A percentile compares a stretch with the other conserved stretches of the same genome.
Conservation (phyloP, 2,888 invertebrate genomes). For the Beris morrisii region DNA sequence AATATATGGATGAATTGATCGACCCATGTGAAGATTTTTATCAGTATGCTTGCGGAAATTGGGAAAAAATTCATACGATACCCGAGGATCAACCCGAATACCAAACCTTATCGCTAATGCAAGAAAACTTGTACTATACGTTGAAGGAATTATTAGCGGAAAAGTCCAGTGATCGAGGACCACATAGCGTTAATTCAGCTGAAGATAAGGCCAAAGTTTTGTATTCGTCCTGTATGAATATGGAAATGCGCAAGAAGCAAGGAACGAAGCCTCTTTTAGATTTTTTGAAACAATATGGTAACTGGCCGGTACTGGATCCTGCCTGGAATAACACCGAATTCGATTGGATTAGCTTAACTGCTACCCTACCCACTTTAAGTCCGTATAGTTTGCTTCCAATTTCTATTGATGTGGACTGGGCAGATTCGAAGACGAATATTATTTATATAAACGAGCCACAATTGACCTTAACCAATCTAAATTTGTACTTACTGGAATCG, state of each 20-base stretch:
- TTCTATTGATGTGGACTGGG: constrained; percentile 85
- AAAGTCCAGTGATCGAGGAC: neutral
- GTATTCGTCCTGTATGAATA: constrained; percentile 81
- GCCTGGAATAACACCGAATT: constrained; percentile 65
- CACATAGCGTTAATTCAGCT: neutral
- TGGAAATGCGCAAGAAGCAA: constrained; percentile 68
- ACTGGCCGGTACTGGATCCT: constrained; percentile 75
- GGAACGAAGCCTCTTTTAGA: constrained; percentile 68
- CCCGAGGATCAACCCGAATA: constrained; percentile 81
- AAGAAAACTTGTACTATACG: constrained; percentile 71
- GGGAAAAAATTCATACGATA: constrained; percentile 75
- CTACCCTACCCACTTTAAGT: constrained; percentile 71
- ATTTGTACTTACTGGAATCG: constrained; percentile 62
- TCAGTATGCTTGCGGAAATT: constrained; percentile 78
- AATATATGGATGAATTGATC: constrained; percentile 69
- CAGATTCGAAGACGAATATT: constrained; percentile 81
- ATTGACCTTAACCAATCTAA: constrained; percentile 69
- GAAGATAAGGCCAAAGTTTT: constrained; percentile 71
- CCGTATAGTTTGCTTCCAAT: constrained; percentile 77
- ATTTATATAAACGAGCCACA: constrained; percentile 84
- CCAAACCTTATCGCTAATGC: constrained; percentile 80
- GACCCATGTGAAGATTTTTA: constrained; percentile 79
- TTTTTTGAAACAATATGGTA: constrained; percentile 69
- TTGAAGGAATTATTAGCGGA: constrained; percentile 64
- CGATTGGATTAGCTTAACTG: constrained; percentile 69